Percentiles rank a stretch among this genome's conserved stretches.
Evolutionary conservation across 2,888 invertebrate species (phyloP).

Genomic region (Drosophila heteroneura): DNA sequence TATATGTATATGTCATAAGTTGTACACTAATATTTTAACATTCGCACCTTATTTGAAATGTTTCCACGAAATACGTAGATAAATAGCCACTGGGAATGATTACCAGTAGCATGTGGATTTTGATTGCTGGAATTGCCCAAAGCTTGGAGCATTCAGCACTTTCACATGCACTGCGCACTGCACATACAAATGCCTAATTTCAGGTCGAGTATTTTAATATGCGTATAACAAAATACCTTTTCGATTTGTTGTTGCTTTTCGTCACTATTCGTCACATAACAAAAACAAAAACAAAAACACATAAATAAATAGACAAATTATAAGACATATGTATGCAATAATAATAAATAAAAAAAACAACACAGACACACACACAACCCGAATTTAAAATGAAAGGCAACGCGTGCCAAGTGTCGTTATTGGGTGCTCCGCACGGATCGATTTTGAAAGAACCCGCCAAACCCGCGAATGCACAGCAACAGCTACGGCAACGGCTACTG

Average conservation of each 20-base stretch:
- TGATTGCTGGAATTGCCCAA: conserved; percentile 27
- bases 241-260: neutral
- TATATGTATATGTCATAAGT: neutral
- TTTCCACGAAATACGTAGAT: neutral
- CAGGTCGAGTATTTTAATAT: conserved; percentile 35
- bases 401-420: conserved; percentile 51
- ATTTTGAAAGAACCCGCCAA: conserved; percentile 49
- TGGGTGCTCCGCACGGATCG: conserved; percentile 15
- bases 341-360: neutral
- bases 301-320: conserved; percentile 11
- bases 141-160: conserved; percentile 24
- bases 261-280: conserved; percentile 23
- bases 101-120: neutral
- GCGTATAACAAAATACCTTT: conserved; percentile 55
- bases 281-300: conserved; percentile 18
- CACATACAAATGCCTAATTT: conserved; percentile 57
- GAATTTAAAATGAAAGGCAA: conserved; percentile 41
- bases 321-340: conserved; percentile 1
- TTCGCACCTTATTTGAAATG: neutral
- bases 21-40: neutral
- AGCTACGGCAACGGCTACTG: conserved; percentile 20
- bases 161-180: conserved; percentile 33
- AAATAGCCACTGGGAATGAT: neutral
- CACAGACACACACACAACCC: conserved; percentile 1
- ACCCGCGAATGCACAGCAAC: conserved; percentile 8